phyloP scores from a whole-genome alignment of 1,140 invertebrate species.

The Zophobas morio region DNA sequence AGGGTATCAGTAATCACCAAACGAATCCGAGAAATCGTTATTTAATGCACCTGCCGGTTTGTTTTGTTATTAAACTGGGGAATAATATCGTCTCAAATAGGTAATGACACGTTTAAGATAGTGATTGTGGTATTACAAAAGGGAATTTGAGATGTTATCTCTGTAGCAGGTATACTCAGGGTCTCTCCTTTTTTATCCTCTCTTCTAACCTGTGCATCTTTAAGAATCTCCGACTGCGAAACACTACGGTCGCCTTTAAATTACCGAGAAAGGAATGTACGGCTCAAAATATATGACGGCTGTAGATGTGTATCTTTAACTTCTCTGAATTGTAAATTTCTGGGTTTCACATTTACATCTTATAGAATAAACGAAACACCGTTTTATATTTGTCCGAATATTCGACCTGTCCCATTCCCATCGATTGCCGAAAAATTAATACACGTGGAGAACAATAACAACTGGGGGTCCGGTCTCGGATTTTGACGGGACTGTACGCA shows the following conservation, averaged over 20 bases:
- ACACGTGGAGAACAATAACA: background rate
- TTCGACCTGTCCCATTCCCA: slow-evolving; percentile 1
- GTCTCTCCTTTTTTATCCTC: slow-evolving; percentile 44
- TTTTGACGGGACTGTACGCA: slow-evolving; percentile 60
- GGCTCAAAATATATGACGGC: slow-evolving; percentile 58
- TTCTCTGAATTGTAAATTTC: slow-evolving; percentile 62
- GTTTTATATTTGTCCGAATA: slow-evolving; percentile 51
- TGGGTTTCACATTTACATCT: slow-evolving; percentile 59
- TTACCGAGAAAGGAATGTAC: slow-evolving; percentile 55
- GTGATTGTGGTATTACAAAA: slow-evolving; percentile 49
- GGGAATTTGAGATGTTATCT: slow-evolving; percentile 47
- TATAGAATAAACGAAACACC: slow-evolving; percentile 56
- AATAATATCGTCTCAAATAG: slow-evolving; percentile 48
- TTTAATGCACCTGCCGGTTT: slow-evolving; percentile 36
- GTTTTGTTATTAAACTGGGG: slow-evolving; percentile 46
- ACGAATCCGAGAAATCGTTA: slow-evolving; percentile 26
- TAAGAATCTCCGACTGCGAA: slow-evolving; percentile 49
- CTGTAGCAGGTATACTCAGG: slow-evolving; percentile 37
- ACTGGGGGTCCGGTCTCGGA: slow-evolving; percentile 48
- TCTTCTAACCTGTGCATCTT: slow-evolving; percentile 43
- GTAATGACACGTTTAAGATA: slow-evolving; percentile 49
- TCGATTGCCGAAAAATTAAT: slow-evolving; percentile 5
- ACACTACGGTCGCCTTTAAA: slow-evolving; percentile 55
- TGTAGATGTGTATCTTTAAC: slow-evolving; percentile 61
- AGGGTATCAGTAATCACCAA: slow-evolving; percentile 25